Evolutionary conservation across 2,797 vertebrate genomes (phyloP).

Genomic region (Okamejei kenojei): DNA sequence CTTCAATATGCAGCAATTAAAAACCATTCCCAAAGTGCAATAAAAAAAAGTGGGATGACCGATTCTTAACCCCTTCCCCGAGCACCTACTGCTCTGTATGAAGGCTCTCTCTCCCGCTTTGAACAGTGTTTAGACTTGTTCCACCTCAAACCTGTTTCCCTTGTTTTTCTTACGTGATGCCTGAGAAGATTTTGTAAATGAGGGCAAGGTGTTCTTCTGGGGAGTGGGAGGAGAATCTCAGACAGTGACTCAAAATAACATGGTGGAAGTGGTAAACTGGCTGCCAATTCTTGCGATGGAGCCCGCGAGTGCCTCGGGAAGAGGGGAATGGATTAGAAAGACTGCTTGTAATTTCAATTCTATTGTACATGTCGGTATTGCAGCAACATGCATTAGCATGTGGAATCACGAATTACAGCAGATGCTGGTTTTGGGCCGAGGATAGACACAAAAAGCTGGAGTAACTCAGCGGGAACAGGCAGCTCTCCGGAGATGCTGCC

Average conservation of each 20-base stretch:
- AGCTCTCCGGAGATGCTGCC: too few species aligned
- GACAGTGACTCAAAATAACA: constrained; percentile 3
- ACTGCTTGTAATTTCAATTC: neutral
- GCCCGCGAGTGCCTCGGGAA: neutral
- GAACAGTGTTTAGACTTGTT: neutral
- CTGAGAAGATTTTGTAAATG: neutral
- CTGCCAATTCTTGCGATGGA: neutral
- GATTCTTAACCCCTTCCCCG: constrained; percentile 16
- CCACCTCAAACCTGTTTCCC: neutral
- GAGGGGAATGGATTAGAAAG: too few species aligned
- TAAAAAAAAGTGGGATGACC: constrained; percentile 26
- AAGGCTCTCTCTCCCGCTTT: neutral
- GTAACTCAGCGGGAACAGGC: too few species aligned
- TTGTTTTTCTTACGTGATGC: neutral
- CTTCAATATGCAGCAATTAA: neutral
- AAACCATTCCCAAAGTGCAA: neutral
- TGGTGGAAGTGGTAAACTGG: neutral
- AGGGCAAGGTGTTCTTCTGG: constrained; percentile 13
- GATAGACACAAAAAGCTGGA: too few species aligned
- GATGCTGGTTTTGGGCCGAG: too few species aligned
- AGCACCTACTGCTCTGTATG: neutral
- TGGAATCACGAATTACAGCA: too few species aligned
- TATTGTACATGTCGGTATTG: neutral
- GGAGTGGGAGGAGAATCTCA: constrained; percentile 1
- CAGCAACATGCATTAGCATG: too few species aligned